These are phyloP conservation scores for Sebastes vulpes DNA, from an alignment of 2,797 vertebrate genomes.

Conservation along the genomic window DNA sequence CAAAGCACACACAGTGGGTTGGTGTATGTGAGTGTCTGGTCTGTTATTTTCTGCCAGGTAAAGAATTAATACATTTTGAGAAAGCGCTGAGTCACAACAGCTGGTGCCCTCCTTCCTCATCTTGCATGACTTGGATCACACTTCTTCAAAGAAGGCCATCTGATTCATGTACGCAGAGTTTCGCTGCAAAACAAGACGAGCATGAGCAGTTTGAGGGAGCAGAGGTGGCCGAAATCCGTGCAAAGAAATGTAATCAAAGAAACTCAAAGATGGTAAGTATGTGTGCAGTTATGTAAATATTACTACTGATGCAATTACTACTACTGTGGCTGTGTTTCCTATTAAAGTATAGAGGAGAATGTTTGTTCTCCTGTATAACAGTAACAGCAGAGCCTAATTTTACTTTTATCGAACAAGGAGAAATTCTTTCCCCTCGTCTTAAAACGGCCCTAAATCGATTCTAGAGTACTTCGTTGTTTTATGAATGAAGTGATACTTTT, in stretches of 20 bases:
- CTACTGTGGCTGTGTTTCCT: neutral
- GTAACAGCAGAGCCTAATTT: too few species aligned
- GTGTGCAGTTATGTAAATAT: neutral
- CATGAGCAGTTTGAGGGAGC: neutral
- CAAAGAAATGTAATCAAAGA: neutral
- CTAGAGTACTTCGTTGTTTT: too few species aligned
- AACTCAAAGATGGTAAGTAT: neutral
- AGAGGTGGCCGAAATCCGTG: neutral
- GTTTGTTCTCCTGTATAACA: neutral
- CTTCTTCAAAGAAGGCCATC: slow-evolving; percentile 89
- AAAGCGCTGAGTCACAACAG: slow-evolving; percentile 11
- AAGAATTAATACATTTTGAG: neutral
- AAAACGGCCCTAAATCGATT: too few species aligned
- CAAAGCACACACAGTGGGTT: slow-evolving; percentile 10
- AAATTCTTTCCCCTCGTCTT: too few species aligned
- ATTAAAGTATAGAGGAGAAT: too few species aligned
- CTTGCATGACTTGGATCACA: slow-evolving; percentile 70
- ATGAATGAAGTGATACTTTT: too few species aligned
- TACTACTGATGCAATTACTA: neutral
- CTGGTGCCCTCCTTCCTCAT: slow-evolving; percentile 17
- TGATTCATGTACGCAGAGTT: slow-evolving; percentile 89
- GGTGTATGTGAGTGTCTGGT: slow-evolving; percentile 10
- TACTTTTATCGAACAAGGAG: too few species aligned
- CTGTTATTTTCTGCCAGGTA: slow-evolving; percentile 16
- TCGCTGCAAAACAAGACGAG: slow-evolving; percentile 75